Base-by-base conservation (phyloP, 2,797 vertebrate genomes). In the Lophius americanus region DNA sequence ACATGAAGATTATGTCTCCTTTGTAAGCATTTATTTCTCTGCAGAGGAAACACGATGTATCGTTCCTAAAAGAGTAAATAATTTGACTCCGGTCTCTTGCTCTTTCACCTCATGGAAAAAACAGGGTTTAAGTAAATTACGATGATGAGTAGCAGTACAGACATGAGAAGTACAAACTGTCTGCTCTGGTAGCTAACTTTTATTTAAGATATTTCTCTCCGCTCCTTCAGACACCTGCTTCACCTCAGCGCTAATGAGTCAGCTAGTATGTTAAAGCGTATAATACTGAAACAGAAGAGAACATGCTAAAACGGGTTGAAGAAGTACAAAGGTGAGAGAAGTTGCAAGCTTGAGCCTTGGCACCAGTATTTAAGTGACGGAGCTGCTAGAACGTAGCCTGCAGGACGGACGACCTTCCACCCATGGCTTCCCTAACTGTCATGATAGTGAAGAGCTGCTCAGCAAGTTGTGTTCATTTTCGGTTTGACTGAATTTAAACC, bases 121-220 rank as follows among this genome's bases (percentile, higher is more conserved):
- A 64, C 61, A 44, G 67, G 64, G 51, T 85, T 65, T 63, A 11
- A 46, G 73, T 35, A 51, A 64, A 46, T 73, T 35, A 51, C 64
- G 48, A 76, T 53, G 73, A 74, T 53, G 60, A 52, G 12, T 51
- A 46, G 39, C 60, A 65, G 51, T 73, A 76, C 33, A 3, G 39
- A 70, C 51, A 64, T 68, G 51, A 75, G 82, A 73, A 92, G 86
- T 91, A 89, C 76, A 89, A 87, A 62, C 55, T 63, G 62, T 84
- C 80, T 74, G 65, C 86, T 82, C 75, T 79, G 86, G 85, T 83
- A 77, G 70, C 78, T 59, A 65, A 70, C 78, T 68, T 79, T 71
- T 53, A 70, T 84, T 78, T 37, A 79, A 80, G 68, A 85, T 76
- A 81, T 86, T 86, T 82, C 79, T 90, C 76, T 76, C 70, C 41